A percentile compares a stretch with the other conserved stretches of the same genome.
phyloP scores from a whole-genome alignment of 2,888 invertebrate genomes.

The Eupithecia subumbrata region DNA sequence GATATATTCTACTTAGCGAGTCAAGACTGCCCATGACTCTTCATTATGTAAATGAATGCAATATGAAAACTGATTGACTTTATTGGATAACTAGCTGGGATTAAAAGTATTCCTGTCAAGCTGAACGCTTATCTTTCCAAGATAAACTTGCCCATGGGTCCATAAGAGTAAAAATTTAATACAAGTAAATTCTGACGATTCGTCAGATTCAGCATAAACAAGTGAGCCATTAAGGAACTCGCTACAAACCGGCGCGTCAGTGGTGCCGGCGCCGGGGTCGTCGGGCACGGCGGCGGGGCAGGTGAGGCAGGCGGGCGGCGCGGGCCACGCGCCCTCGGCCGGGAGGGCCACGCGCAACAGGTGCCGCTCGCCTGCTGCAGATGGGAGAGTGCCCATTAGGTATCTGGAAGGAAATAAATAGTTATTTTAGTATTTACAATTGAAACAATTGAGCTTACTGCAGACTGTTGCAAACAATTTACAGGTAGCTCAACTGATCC shows the following conservation, averaged over 20 bases:
- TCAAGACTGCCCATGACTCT: not conserved
- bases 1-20: not conserved
- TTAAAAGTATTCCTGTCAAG: not conserved
- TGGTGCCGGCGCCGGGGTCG: slow-evolving; percentile 52
- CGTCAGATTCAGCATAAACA: not conserved
- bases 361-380: slow-evolving; percentile 91
- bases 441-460: too few relatives aligned
- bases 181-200: not conserved
- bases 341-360: slow-evolving; percentile 87
- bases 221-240: too few relatives aligned
- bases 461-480: too few relatives aligned
- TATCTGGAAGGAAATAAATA: slow-evolving; percentile 81
- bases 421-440: too few relatives aligned
- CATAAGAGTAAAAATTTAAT: not conserved
- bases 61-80: not conserved
- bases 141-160: not conserved
- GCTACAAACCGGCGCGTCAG: slow-evolving; percentile 60
- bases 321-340: slow-evolving; percentile 65
- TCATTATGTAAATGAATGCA: not conserved
- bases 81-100: not conserved
- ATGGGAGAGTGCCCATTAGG: slow-evolving; percentile 91
- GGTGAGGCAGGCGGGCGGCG: slow-evolving; percentile 84
- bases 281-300: slow-evolving; percentile 67
- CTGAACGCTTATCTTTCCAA: not conserved
- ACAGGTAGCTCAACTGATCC: too few relatives aligned